A percentile compares a stretch with the other conserved stretches of the same genome.
These are phyloP conservation scores for Denticeps clupeoides DNA, from an alignment of 2,797 vertebrate species.

Conservation along the genomic window DNA sequence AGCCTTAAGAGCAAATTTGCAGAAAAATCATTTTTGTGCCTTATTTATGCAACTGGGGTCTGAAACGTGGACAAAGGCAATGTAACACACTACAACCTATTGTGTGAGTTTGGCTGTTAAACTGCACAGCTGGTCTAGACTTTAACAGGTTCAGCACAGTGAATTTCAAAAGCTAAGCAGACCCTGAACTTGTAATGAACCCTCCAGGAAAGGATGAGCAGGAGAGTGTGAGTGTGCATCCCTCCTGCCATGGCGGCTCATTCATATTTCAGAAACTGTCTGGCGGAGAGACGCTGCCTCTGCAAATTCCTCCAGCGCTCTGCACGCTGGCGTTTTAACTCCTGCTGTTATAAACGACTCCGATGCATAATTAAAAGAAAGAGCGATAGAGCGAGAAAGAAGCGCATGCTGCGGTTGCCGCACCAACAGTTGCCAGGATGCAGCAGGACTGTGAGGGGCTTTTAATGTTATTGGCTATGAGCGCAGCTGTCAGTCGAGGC, in stretches of 20 bases:
- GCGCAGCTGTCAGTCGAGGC: constrained; percentile 17
- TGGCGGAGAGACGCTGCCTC: constrained; percentile 21
- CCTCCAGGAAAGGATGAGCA: no score
- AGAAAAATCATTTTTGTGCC: no score
- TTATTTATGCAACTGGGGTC: no score
- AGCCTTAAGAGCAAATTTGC: constrained; percentile 46
- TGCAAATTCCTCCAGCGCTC: constrained; percentile 30
- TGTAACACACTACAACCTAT: no score
- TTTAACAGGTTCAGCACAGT: no score
- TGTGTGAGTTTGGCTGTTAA: no score
- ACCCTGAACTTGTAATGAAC: no score
- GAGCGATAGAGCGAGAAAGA: background rate
- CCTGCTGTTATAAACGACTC: background rate
- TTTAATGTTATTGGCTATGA: constrained; percentile 28
- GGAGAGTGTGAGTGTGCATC: no score
- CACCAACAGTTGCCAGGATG: background rate
- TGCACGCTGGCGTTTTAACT: constrained; percentile 3
- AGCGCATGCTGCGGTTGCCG: background rate
- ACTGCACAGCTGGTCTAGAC: no score
- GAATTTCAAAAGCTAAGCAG: no score
- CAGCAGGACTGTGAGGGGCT: constrained; percentile 1
- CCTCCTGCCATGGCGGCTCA: no score
- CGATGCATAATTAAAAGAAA: constrained; percentile 9
- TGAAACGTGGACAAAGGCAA: no score
- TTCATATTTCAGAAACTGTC: constrained; percentile 1